Conservation (phyloP, 2,113 vertebrate species). For the Lipotes vexillifer region DNA sequence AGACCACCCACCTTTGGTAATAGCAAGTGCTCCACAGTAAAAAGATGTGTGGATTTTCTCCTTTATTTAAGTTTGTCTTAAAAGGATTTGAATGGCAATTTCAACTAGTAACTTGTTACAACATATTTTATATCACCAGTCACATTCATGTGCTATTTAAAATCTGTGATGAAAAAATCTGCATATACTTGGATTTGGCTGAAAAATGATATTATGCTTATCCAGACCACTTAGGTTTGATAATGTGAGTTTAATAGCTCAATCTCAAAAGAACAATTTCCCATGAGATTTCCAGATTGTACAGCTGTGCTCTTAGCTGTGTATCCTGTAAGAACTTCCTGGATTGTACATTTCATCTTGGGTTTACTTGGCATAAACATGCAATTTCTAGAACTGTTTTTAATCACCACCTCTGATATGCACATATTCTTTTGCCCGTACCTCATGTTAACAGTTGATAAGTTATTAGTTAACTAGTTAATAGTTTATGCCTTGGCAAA, state of each 20-base stretch:
- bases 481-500: background rate
- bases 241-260: constrained; percentile 13
- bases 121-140: constrained; percentile 10
- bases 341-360: background rate
- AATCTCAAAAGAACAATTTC: constrained; percentile 15
- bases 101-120: constrained; percentile 34
- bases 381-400: background rate
- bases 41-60: constrained; percentile 8
- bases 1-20: constrained; percentile 25
- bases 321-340: background rate
- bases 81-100: constrained; percentile 43
- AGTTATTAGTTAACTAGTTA: background rate
- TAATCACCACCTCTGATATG: background rate
- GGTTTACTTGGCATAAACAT: background rate
- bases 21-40: background rate
- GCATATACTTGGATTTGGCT: background rate
- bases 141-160: constrained; percentile 26
- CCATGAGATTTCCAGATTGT: constrained; percentile 4
- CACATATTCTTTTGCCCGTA: background rate
- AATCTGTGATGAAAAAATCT: constrained; percentile 41
- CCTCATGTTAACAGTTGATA: background rate
- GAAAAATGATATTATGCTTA: constrained; percentile 35
- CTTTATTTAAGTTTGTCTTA: constrained; percentile 43
- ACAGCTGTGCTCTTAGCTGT: background rate
- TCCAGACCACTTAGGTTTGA: constrained; percentile 11